Conservation (phyloP, 1,140 invertebrate genomes). For the Trachymyrmex cornetzi region DNA sequence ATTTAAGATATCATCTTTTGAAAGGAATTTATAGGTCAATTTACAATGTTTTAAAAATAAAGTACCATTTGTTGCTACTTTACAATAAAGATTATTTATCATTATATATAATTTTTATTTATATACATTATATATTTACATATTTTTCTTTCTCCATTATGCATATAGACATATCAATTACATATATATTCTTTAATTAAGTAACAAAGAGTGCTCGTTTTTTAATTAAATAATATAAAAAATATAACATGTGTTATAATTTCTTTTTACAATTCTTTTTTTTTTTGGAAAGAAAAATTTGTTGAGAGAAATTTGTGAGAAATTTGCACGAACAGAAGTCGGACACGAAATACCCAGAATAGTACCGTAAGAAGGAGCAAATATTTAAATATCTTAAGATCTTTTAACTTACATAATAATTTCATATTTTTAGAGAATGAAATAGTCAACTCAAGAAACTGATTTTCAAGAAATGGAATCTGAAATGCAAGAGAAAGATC, state of each 20-base stretch:
- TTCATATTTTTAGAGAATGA: too few species aligned
- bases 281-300: neutral
- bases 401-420: too few species aligned
- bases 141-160: neutral
- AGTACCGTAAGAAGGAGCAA: too few species aligned
- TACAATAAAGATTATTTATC: neutral
- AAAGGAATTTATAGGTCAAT: neutral
- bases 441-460: too few species aligned
- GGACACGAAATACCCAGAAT: too few species aligned
- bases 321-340: too few species aligned
- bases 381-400: too few species aligned
- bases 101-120: constrained; percentile 29
- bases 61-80: neutral
- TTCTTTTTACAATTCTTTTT: neutral
- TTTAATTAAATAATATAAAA: neutral
- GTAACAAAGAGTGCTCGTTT: neutral
- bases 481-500: too few species aligned
- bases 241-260: neutral
- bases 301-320: too few species aligned
- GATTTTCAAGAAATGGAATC: too few species aligned
- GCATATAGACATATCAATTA: neutral
- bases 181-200: neutral
- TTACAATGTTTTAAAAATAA: neutral
- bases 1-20: neutral
- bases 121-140: constrained; percentile 31